Evolutionary conservation across 2,797 vertebrate genomes (phyloP).

Genomic region (Argya squamiceps): DNA sequence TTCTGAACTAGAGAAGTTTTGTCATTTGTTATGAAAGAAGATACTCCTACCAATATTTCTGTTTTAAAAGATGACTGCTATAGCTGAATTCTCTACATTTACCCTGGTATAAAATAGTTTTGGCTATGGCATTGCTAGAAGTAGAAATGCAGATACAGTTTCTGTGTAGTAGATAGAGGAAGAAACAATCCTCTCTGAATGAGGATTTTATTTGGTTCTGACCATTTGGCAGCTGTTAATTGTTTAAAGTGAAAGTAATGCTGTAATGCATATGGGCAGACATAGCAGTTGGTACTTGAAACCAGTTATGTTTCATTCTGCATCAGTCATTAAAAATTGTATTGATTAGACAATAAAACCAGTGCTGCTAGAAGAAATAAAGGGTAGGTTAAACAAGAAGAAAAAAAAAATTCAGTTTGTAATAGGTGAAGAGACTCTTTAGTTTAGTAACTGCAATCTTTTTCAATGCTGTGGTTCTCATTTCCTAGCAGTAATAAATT

Average conservation of each 20-base stretch:
- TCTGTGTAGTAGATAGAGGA: background rate
- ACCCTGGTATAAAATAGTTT: background rate
- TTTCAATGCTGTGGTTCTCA: background rate
- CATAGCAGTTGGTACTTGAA: background rate
- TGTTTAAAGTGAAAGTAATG: background rate
- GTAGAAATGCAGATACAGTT: background rate
- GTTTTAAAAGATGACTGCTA: background rate
- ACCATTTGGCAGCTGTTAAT: background rate
- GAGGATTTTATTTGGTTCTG: background rate
- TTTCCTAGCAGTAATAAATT: background rate
- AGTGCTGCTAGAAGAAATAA: background rate
- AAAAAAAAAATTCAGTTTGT: background rate
- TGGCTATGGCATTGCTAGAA: background rate
- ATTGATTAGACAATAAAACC: background rate
- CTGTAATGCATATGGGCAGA: background rate
- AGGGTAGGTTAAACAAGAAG: background rate
- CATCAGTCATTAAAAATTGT: background rate
- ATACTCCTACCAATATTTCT: background rate
- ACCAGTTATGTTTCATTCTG: background rate
- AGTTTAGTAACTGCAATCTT: background rate
- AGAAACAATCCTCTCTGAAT: background rate
- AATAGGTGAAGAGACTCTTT: background rate
- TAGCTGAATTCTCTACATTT: background rate
- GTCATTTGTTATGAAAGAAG: background rate
- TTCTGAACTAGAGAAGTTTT: background rate